Base-by-base conservation (phyloP, 2,797 vertebrate species). In the Smutsia temminckii region DNA sequence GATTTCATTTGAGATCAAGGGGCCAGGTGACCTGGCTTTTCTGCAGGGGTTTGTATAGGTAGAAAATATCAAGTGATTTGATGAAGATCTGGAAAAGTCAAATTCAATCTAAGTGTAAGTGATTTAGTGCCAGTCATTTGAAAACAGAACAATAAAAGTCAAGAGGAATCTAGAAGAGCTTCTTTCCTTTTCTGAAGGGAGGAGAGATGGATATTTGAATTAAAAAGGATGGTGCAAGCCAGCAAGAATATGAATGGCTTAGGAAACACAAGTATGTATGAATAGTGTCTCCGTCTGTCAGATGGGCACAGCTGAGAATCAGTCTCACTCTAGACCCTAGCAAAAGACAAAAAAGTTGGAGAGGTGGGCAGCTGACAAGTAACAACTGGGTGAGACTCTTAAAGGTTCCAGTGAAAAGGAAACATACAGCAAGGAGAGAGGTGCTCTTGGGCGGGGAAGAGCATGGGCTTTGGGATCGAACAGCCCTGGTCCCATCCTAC, bases 1-100 rank as follows among this genome's bases (percentile, higher is more conserved):
- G 13, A 94, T 11, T 0, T 46, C 5, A 40, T 55, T 27, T 55
- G 42, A 85, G 87, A 46, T 92, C 37, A 85, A 61, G 91, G 32
- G 27, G 25, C 32, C 68, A 90, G 79, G 68, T 79, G 29, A 59
- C 68, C 32, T 90, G 37, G 21, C 37, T 87, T 95, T 93, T 90
- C 34, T 37, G 69, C 3, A n/a, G 9, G 27, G n/a, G 75, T 85
- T 14, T n/a, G 3, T 49, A 68, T 71, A 92, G 34, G 53, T 29
- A 53, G 59, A 75, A 90, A 95, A 85, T 68, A 71, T 42, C 46
- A 57, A 78, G 84, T 86, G 6, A 21, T 92, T 96, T 90, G 34
- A 83, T 63, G 71, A 96, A 64, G 59, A 72, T 29, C 20, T 77
- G 42, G 5, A 88, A 53, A 78, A 87, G 51, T 74, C 79, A 77